Base-by-base conservation (phyloP, 1,140 invertebrate species). In the Lethrus apterus region DNA sequence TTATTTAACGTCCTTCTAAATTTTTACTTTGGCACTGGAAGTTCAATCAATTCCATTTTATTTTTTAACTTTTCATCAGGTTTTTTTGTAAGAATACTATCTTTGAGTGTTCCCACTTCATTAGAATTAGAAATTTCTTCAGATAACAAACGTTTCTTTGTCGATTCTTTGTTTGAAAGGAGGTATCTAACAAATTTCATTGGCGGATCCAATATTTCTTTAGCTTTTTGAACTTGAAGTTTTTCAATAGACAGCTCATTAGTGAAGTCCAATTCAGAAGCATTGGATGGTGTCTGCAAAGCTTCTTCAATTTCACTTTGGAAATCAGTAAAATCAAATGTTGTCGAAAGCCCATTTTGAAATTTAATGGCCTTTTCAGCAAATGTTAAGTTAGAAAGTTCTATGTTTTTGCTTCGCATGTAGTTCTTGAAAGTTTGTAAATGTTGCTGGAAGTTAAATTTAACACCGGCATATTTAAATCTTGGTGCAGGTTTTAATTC, bases 361-460 rank as follows among this genome's bases (percentile, higher is more conserved):
- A 58, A 51, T 20, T 54, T 56, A 31, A 72, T 70, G 42, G 68
- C 69, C 50, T 79, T 79, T 15, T 78, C 77, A 8, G 77, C 70
- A 47, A 79, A 71, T 52, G 77, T 73, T 46, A 78, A 73, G 60
- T 79, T 74, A 52, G 77, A 66, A 57, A 80, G 72, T 60, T 79
- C 71, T 52, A 81, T 69, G 57, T 81, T 81, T 64, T 81, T 81
- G 62, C 77, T 80, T 60, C 79, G 79, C 78, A 81, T 80, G 56
- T 81, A 81, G 65, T 80, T 81, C 55, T 74, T 78, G 44, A 78
- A 76, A 57, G 80, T 80, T 58, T 80, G 77, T 23, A 77, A 78
- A 63, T 80, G 79, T 62, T 80, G 78, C 63, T 80, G 76, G 52
- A 81, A 78, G 60, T 80, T 79, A 55, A 81, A 81, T 66, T 81